Evolutionary conservation across 2,113 vertebrate species (phyloP).

Genomic region (Colaptes auratus): DNA sequence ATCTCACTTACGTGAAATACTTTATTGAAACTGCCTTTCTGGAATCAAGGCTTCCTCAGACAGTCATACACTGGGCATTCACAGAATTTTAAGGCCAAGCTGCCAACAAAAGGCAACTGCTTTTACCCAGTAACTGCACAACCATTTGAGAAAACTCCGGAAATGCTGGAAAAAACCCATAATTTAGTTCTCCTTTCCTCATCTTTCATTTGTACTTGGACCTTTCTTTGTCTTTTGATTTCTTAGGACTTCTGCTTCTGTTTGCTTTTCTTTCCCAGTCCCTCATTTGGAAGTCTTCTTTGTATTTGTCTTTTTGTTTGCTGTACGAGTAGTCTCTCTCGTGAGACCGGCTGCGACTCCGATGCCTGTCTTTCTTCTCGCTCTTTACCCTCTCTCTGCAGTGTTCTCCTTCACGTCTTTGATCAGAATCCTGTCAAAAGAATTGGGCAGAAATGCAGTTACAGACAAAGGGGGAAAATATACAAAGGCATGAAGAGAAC

Average conservation of each 20-base stretch:
- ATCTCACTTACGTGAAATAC: not conserved
- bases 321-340: conserved; percentile 75
- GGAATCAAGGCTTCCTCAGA: not conserved
- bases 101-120: not conserved
- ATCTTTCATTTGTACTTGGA: conserved; percentile 80
- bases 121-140: not conserved
- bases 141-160: not conserved
- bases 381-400: conserved; percentile 75
- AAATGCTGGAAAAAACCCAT: not conserved
- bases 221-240: conserved; percentile 85
- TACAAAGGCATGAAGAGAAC: not conserved
- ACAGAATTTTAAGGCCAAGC: not conserved
- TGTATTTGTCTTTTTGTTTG: conserved; percentile 66
- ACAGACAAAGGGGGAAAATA: not conserved
- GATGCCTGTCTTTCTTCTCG: conserved; percentile 77
- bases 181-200: not conserved
- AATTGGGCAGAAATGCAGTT: not conserved
- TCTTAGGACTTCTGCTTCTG: conserved; percentile 84
- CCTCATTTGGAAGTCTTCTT: conserved; percentile 43
- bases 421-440: conserved; percentile 69
- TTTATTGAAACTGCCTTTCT: conserved; percentile 41
- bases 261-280: conserved; percentile 80
- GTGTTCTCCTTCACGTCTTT: conserved; percentile 72
- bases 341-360: conserved; percentile 79
- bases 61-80: not conserved